Evolutionary conservation across 2,113 vertebrate genomes (phyloP).

Genomic region (Malurus cyaneus): DNA sequence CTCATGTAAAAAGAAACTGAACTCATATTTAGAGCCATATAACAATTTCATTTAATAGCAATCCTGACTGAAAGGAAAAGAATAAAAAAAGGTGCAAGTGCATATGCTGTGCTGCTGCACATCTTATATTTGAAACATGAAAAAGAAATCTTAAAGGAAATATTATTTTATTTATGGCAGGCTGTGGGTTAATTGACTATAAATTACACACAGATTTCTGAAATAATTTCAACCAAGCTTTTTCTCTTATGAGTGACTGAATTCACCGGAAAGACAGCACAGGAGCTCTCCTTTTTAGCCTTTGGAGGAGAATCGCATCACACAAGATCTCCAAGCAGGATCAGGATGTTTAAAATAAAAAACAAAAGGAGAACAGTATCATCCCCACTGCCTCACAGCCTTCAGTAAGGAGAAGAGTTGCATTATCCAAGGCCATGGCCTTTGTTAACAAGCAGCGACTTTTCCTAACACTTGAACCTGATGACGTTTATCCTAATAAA

Average conservation of each 20-base stretch:
- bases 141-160: not conserved
- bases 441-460: conserved; percentile 14
- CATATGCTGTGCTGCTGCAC: not conserved
- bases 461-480: conserved; percentile 54
- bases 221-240: not conserved
- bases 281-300: not conserved
- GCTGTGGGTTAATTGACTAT: not conserved
- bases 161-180: not conserved
- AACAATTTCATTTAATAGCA: not conserved
- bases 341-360: not conserved
- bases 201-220: not conserved
- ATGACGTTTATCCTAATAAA: conserved; percentile 56
- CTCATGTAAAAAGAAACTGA: not conserved
- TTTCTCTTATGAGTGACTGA: not conserved
- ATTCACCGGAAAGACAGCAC: not conserved
- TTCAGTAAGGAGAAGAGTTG: not conserved
- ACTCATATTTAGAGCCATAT: not conserved
- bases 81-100: not conserved
- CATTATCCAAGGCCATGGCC: not conserved
- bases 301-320: not conserved
- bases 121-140: not conserved
- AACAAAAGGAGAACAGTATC: not conserved
- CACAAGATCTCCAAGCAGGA: not conserved
- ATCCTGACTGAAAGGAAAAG: not conserved
- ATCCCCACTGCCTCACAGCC: not conserved